phyloP scores from a whole-genome alignment of 1,140 invertebrate genomes.

The Trichonephila inaurata region DNA sequence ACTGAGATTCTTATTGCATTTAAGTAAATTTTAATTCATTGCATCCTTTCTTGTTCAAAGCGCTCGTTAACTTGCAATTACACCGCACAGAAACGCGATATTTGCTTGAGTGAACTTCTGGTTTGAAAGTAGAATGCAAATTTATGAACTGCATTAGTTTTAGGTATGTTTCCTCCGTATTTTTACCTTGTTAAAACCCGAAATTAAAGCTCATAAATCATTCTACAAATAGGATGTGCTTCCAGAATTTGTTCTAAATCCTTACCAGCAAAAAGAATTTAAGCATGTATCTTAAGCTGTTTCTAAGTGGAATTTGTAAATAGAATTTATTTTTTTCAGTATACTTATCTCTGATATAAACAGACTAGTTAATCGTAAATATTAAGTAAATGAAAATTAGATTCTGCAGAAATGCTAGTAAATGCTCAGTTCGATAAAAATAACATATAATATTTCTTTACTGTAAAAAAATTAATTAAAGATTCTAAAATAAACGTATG shows the following conservation, averaged over 20 bases:
- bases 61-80: background rate
- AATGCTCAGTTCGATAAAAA: too few species aligned
- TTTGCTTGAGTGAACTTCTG: conserved; percentile 3
- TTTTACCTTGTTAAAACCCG: background rate
- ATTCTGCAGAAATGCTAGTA: too few species aligned
- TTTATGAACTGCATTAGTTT: background rate
- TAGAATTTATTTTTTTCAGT: too few species aligned
- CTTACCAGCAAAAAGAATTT: background rate
- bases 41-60: background rate
- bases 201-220: conserved; percentile 26
- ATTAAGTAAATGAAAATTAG: too few species aligned
- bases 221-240: background rate
- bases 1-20: background rate
- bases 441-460: too few species aligned
- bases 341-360: too few species aligned
- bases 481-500: too few species aligned
- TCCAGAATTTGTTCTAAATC: background rate
- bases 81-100: background rate
- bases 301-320: too few species aligned
- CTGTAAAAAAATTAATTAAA: too few species aligned
- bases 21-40: background rate
- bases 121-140: background rate
- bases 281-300: background rate
- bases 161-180: background rate
- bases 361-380: too few species aligned